A percentile compares a stretch with the other conserved stretches of the same genome.
These are phyloP conservation scores for Danio choprae DNA, from an alignment of 2,797 vertebrate genomes.

Conservation along the genomic window DNA sequence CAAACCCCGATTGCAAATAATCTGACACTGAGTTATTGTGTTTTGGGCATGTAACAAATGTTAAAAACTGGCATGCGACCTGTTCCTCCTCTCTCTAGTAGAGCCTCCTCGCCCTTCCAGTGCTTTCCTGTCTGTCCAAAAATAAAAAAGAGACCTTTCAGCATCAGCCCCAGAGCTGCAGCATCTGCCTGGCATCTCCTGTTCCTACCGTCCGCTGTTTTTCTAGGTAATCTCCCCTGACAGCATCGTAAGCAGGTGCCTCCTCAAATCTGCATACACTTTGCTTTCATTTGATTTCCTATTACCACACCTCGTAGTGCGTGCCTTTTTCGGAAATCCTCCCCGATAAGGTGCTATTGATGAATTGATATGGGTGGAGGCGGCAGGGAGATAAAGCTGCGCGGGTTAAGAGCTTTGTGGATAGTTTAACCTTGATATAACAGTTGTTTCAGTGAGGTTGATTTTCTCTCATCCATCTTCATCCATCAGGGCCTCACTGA, in stretches of 20 bases:
- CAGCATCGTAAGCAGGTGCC: slow-evolving; percentile 73
- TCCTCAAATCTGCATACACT: slow-evolving; percentile 77
- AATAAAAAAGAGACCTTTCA: neutral
- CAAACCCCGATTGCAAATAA: neutral
- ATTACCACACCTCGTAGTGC: slow-evolving; percentile 78
- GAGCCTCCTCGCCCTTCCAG: neutral
- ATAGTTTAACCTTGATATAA: slow-evolving; percentile 98
- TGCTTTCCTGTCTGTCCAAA: neutral
- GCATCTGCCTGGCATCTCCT: slow-evolving; percentile 50
- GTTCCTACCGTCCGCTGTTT: slow-evolving; percentile 70
- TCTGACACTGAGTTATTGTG: neutral
- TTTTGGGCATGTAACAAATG: neutral
- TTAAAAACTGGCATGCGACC: neutral
- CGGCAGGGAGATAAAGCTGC: slow-evolving; percentile 78
- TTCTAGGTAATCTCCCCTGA: slow-evolving; percentile 77
- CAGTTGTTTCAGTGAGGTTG: slow-evolving; percentile 94
- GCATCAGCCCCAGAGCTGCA: slow-evolving; percentile 15
- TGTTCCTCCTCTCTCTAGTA: neutral
- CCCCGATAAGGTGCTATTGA: slow-evolving; percentile 80
- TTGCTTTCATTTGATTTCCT: slow-evolving; percentile 75
- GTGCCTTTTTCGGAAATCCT: slow-evolving; percentile 63
- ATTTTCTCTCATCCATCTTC: slow-evolving; percentile 94
- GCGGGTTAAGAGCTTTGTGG: slow-evolving; percentile 84
- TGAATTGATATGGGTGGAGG: slow-evolving; percentile 83
- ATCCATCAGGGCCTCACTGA: slow-evolving; percentile 89